Evolutionary conservation across 2,888 invertebrate genomes (phyloP).

Genomic region (Euphydryas editha): DNA sequence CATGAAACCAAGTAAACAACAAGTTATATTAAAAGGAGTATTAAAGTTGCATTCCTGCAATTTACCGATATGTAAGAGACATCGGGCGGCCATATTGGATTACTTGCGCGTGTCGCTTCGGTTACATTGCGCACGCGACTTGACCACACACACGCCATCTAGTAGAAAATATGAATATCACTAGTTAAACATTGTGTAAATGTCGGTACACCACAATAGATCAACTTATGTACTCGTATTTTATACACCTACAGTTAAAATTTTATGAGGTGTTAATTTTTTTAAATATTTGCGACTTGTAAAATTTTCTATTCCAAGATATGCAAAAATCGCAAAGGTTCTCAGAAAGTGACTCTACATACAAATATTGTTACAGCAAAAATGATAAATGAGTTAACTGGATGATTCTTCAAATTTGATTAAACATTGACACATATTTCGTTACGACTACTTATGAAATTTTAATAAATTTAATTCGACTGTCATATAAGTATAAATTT

Average conservation of each 20-base stretch:
- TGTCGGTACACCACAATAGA: constrained; percentile 37
- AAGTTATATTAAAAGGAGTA: constrained; percentile 77
- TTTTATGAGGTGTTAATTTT: constrained; percentile 1
- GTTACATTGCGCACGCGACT: constrained; percentile 81
- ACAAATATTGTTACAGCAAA: too few relatives aligned
- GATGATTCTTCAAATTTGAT: too few relatives aligned
- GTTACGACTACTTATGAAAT: constrained; percentile 15
- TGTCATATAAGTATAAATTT: constrained; percentile 58
- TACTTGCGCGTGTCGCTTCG: constrained; percentile 81
- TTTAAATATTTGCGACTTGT: constrained; percentile 24
- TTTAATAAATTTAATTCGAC: constrained; percentile 29
- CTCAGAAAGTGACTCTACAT: too few relatives aligned
- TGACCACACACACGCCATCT: constrained; percentile 82
- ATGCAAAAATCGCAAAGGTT: too few relatives aligned
- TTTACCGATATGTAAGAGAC: constrained; percentile 74
- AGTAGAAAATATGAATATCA: constrained; percentile 59
- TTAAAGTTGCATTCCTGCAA: constrained; percentile 81
- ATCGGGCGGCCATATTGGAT: constrained; percentile 78
- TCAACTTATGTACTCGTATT: constrained; percentile 11
- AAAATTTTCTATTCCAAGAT: too few relatives aligned
- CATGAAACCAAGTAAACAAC: constrained; percentile 77
- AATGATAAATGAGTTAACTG: too few relatives aligned
- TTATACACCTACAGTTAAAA: not conserved
- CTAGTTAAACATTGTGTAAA: constrained; percentile 51
- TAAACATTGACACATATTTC: not conserved